A percentile compares a stretch with the other conserved stretches of the same genome.
Conservation (phyloP, 1,140 invertebrate species). For the Halictus rubicundus region DNA sequence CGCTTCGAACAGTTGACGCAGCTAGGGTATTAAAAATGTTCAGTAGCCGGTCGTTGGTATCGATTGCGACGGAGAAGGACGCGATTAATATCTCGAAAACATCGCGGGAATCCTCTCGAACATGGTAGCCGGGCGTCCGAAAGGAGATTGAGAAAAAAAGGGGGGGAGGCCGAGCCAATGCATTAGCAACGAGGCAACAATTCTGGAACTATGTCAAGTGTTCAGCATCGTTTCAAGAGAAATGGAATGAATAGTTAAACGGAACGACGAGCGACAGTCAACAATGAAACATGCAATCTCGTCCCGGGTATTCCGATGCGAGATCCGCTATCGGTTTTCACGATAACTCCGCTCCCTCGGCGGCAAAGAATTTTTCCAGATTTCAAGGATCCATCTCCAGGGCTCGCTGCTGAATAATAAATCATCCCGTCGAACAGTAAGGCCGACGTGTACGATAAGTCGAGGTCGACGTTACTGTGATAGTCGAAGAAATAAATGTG, state of each 20-base stretch:
- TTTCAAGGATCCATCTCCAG: slow-evolving; percentile 15
- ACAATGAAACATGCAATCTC: slow-evolving; percentile 33
- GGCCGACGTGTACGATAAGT: not conserved
- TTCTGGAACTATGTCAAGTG: slow-evolving; percentile 27
- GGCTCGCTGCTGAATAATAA: slow-evolving; percentile 17
- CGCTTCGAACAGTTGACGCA: too few relatives aligned
- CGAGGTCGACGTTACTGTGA: not conserved
- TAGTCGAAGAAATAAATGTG: slow-evolving; percentile 17
- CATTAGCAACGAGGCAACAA: slow-evolving; percentile 30
- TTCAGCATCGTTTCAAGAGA: slow-evolving; percentile 21
- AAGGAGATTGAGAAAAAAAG: not conserved
- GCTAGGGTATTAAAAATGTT: too few relatives aligned
- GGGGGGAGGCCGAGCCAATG: not conserved
- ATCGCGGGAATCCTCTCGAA: not conserved
- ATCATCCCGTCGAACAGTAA: not conserved
- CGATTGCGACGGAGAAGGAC: not conserved
- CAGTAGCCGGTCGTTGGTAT: not conserved
- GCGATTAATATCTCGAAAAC: slow-evolving; percentile 5
- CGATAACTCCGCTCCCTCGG: not conserved
- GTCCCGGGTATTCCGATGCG: slow-evolving; percentile 25
- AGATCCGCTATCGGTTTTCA: slow-evolving; percentile 8
- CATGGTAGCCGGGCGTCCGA: not conserved
- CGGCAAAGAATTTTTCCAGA: slow-evolving; percentile 22
- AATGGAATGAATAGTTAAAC: slow-evolving; percentile 39
- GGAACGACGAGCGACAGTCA: slow-evolving; percentile 32